Evolutionary conservation across 1,140 invertebrate species (phyloP).

Genomic region (Tenebrio molitor): DNA sequence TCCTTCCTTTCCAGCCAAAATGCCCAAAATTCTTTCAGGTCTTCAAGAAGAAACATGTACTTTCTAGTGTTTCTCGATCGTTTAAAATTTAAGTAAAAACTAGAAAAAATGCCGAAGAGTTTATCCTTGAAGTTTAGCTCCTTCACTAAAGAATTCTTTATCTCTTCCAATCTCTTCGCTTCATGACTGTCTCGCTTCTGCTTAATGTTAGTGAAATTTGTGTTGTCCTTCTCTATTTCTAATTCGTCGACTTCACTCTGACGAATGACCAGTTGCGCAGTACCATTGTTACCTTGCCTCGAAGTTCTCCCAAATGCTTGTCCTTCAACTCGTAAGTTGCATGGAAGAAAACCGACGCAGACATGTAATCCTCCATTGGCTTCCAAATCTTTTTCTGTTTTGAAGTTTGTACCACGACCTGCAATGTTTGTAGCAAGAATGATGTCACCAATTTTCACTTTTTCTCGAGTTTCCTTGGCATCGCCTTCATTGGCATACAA

Average conservation of each 20-base stretch:
- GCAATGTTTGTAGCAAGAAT: conserved; percentile 23
- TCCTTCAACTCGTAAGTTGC: conserved; percentile 15
- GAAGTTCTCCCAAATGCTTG: conserved; percentile 13
- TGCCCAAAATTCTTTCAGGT: conserved; percentile 23
- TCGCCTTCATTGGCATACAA: not conserved
- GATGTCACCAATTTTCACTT: too few relatives aligned
- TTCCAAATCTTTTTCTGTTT: conserved; percentile 1
- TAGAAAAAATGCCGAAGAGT: not conserved
- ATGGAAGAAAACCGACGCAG: conserved; percentile 5
- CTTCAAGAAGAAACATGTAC: not conserved
- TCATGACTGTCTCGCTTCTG: not conserved
- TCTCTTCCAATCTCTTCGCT: not conserved
- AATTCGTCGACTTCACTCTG: not conserved
- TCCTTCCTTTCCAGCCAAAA: conserved; percentile 19
- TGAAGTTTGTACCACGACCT: conserved; percentile 13
- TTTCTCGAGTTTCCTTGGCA: not conserved
- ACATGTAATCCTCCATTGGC: conserved; percentile 12
- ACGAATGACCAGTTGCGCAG: not conserved
- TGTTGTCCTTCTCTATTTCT: not conserved
- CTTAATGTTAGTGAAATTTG: not conserved
- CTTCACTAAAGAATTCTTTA: not conserved
- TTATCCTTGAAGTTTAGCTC: conserved; percentile 5
- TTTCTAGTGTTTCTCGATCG: not conserved
- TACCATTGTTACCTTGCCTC: conserved; percentile 1
- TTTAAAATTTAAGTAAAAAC: not conserved